Percentiles rank a stretch among this genome's conserved stretches.
Evolutionary conservation across 2,797 vertebrate species (phyloP).

Genomic region (Adrianichthys oophorus): DNA sequence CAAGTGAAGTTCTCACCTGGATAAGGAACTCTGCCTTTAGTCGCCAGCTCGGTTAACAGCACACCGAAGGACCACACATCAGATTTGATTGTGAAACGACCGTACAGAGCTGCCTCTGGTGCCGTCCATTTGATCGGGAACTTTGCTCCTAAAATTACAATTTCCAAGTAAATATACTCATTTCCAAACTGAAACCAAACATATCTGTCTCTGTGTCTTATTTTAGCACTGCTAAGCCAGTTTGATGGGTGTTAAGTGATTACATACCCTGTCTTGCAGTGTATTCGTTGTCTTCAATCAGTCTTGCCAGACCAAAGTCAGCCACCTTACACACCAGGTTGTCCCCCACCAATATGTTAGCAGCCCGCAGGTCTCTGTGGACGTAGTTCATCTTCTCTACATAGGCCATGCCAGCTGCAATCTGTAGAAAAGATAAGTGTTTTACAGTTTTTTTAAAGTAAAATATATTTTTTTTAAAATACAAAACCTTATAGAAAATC

Average conservation of each 20-base stretch:
- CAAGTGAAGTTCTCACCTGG: conserved; percentile 79
- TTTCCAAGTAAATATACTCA: background rate
- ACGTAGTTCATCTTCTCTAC: conserved; percentile 99
- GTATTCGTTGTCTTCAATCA: conserved; percentile 98
- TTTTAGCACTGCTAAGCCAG: background rate
- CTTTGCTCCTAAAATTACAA: conserved; percentile 84
- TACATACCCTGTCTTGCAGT: conserved; percentile 91
- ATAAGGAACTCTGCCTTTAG: conserved; percentile 96
- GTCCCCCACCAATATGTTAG: conserved; percentile 96
- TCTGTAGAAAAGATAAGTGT: conserved; percentile 58
- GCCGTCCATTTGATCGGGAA: conserved; percentile 99
- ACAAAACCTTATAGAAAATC: background rate
- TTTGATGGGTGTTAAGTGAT: background rate
- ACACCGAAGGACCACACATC: conserved; percentile 98
- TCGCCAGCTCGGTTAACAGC: conserved; percentile 92
- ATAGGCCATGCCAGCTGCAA: conserved; percentile 95
- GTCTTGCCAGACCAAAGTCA: conserved; percentile 91
- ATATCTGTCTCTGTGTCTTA: background rate
- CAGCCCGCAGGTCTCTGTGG: conserved; percentile 92
- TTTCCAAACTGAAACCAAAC: background rate
- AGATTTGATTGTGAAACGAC: conserved; percentile 97
- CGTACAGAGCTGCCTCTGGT: conserved; percentile 92
- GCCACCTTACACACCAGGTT: conserved; percentile 95
- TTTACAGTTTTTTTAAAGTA: background rate
- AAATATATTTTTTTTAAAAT: background rate